Base-by-base conservation (phyloP, 1,140 invertebrate genomes). In the Drosophila tristis region DNA sequence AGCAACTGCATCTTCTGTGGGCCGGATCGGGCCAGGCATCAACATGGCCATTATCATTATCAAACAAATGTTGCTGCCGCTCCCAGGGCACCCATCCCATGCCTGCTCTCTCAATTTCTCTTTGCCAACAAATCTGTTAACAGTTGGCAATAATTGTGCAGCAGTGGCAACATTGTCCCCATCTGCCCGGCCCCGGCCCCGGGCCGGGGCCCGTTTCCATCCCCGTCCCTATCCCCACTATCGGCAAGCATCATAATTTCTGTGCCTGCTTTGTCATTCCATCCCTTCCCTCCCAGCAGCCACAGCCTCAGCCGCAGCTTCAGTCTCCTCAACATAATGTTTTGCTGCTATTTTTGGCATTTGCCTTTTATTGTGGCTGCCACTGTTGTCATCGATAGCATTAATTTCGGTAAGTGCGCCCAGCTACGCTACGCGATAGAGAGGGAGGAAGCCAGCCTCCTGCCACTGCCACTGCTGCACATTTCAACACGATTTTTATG, bases 101-200 rank as follows among this genome's bases (percentile, higher is more conserved):
- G 23, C 23, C 45, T 55, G 60, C 45, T 39, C 51, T 45, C 25
- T 53, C 55, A 48, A 61, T 59, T 70, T 26, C 44, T 60, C 61
- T 57, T 47, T 45, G 72, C 77, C 74, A 79, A 90, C 90, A 91
- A 91, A 91, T 91, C 90, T 91, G 64, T 91, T 91, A 91, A 86
- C 90, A 91, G 90, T 91, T 82, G 80, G 89, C 80, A 90, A 91
- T 91, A 91, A 91, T 91, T 76, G 82, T 87, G 84, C 64, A 67
- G 80, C 74, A 75, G 74, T 56, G 59, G 67, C 60, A 68, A 58
- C 74, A 62, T 78, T 90, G 80, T 91, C 72, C 71, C 72, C 62
- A 66, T 54, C 9, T 42, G 23, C 29, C 43, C 9, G 31, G 23
- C 29, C 43, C 31, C 35, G 51, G 16, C 16, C 16, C 4, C 1